A percentile compares a stretch with the other conserved stretches of the same genome.
These are phyloP conservation scores for Myodes glareolus DNA, from an alignment of 2,113 vertebrate genomes.

Conservation along the genomic window DNA sequence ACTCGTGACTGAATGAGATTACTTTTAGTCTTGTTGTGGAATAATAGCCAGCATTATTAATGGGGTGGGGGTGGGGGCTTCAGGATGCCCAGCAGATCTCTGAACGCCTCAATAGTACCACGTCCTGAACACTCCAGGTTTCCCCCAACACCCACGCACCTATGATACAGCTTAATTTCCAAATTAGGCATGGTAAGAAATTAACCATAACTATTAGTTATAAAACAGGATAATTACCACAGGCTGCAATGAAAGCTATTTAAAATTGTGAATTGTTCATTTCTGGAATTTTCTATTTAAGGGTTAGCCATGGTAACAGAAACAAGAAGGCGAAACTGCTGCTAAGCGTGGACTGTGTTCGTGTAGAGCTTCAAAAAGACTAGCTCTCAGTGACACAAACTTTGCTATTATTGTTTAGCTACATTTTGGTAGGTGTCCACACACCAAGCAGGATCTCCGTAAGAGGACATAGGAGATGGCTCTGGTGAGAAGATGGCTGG, in stretches of 20 bases:
- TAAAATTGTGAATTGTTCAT: background rate
- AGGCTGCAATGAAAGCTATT: background rate
- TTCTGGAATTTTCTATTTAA: background rate
- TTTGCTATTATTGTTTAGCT: background rate
- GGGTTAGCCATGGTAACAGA: background rate
- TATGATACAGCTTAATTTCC: background rate
- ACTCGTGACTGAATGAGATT: conserved; percentile 33
- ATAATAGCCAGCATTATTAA: background rate
- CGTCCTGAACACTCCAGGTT: too few species aligned
- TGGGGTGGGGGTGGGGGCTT: background rate
- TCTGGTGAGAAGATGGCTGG: background rate
- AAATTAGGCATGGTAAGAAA: background rate
- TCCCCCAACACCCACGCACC: background rate
- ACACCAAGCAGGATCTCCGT: background rate
- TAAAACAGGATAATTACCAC: background rate
- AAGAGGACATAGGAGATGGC: background rate
- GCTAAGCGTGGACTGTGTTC: background rate
- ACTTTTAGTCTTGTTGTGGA: background rate
- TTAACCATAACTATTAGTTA: background rate
- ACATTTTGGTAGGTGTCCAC: background rate
- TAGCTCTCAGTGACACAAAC: background rate
- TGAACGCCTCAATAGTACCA: background rate
- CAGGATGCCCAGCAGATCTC: background rate
- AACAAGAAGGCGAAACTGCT: background rate
- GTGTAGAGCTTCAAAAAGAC: background rate